Evolutionary conservation across 1,140 invertebrate genomes (phyloP).

Genomic region (Scylla paramamosain): DNA sequence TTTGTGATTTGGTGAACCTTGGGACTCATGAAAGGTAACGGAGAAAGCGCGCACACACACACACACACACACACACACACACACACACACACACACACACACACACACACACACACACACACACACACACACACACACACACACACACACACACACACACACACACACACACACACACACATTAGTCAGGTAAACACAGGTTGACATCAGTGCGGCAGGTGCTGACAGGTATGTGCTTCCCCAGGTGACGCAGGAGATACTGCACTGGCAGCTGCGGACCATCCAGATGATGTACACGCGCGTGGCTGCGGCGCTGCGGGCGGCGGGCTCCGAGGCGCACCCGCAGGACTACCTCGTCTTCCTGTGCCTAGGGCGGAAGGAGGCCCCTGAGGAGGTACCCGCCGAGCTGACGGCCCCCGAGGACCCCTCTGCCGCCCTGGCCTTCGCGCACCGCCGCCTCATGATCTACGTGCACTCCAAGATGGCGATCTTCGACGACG

Average conservation of each 20-base stretch:
- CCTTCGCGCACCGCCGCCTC: conserved; percentile 74
- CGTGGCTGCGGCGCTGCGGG: conserved; percentile 74
- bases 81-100: conserved; percentile 6
- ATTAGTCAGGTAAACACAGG: too few species aligned
- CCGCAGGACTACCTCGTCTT: conserved; percentile 78
- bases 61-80: too few species aligned
- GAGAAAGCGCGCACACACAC: too few species aligned
- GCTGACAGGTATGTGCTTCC: neutral
- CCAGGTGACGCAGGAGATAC: conserved; percentile 77
- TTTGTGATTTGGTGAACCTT: neutral
- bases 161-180: neutral
- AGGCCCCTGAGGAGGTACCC: conserved; percentile 70
- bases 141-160: neutral
- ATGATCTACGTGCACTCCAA: conserved; percentile 85
- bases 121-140: conserved; percentile 4
- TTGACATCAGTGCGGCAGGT: neutral
- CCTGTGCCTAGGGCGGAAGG: conserved; percentile 77
- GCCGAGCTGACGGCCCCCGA: conserved; percentile 69
- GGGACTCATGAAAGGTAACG: neutral
- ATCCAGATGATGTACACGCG: conserved; percentile 78
- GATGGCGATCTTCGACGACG: conserved; percentile 83
- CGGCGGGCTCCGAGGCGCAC: conserved; percentile 63
- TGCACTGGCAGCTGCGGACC: conserved; percentile 78
- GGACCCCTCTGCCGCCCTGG: conserved; percentile 66
- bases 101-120: neutral